Evolutionary conservation across 1,140 invertebrate genomes (phyloP).

Genomic region (Elymnias hypermnestra): DNA sequence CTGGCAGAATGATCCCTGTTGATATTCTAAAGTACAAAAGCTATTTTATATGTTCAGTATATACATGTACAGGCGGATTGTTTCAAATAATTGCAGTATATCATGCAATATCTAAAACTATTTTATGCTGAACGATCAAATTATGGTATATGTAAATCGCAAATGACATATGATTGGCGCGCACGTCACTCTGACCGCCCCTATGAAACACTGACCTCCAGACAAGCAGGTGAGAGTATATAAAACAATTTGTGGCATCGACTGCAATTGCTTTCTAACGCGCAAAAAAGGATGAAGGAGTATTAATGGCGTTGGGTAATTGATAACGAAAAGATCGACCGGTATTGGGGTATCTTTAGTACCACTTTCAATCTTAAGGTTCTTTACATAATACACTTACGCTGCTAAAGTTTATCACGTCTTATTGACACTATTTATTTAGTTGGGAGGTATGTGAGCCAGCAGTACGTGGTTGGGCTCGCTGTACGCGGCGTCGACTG

Average conservation of each 20-base stretch:
- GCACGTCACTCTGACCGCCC: slow-evolving; percentile 31
- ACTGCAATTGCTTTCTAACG: slow-evolving; percentile 41
- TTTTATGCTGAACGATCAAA: too few species aligned
- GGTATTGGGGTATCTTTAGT: slow-evolving; percentile 5
- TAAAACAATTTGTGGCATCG: slow-evolving; percentile 27
- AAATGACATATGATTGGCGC: slow-evolving; percentile 47
- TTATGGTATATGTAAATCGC: too few species aligned
- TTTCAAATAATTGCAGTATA: too few species aligned
- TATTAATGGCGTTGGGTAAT: slow-evolving; percentile 19
- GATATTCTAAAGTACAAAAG: too few species aligned
- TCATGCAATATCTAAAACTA: too few species aligned
- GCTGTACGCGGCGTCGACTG: slow-evolving; percentile 61
- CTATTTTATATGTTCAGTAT: too few species aligned
- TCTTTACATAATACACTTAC: slow-evolving; percentile 41
- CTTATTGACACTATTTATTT: slow-evolving; percentile 53
- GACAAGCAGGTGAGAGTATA: slow-evolving; percentile 49
- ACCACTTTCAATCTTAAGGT: slow-evolving; percentile 9
- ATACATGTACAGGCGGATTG: too few species aligned
- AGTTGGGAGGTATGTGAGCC: slow-evolving; percentile 29
- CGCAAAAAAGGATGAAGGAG: slow-evolving; percentile 28
- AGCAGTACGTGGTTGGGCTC: slow-evolving; percentile 42
- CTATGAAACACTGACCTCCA: slow-evolving; percentile 44
- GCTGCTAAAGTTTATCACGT: slow-evolving; percentile 48
- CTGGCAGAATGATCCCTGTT: slow-evolving; percentile 42
- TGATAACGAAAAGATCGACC: slow-evolving; percentile 42